Base-by-base conservation (phyloP, 2,888 invertebrate genomes). In the Dichetophora obliterata region DNA sequence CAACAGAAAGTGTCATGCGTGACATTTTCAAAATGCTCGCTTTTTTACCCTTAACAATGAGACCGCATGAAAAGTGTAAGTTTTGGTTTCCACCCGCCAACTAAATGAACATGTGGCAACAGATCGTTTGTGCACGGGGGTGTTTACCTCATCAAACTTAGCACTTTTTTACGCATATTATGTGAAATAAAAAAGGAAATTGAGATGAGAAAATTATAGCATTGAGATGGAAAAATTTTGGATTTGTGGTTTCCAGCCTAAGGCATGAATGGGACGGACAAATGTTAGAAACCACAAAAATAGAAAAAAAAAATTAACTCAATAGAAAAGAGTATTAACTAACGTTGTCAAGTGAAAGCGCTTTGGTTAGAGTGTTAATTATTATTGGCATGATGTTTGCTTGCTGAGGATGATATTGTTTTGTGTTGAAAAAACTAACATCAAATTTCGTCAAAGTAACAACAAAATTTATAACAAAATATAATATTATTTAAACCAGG, bases 91-190 rank as follows among this genome's bases (percentile, higher is more conserved):
- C 83, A 81, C 83, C 84, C 82, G 82, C 80, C 80, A 80, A 78
- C 50, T 48, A 79, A 80, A 79, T 78, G 77, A 77, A 76, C 84
- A 84, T 84, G 84, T 83, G 84, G 83, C 78, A 82, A 84, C 82
- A 80, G 76, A 80, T 84, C 82, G 82, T 83, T 84, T 81, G 76
- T 77, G 27, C 61, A n/a, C 16, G 27, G 76, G 73, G 48, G 77
- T 24, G 70, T 63, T 31, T 65, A 52, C 24, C 63, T 50, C 11
- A 75, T 14, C 22, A 24, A 75, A 54, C 14, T 16, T 66, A 50
- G 5, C 11, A 48, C 19, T 59, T 31, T 24, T 75, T 16, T 48
- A 74, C 22, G 50, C 61, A 66, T 19, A 37, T 54, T 24, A 19
- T n/a, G 54, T 54, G 14, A 14, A 34, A 34, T 11, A 71, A 59